Evolutionary conservation across 1,140 invertebrate species (phyloP), one percentile per base, ranked within the genome.

Genomic region (Lepidurus apus): DNA sequence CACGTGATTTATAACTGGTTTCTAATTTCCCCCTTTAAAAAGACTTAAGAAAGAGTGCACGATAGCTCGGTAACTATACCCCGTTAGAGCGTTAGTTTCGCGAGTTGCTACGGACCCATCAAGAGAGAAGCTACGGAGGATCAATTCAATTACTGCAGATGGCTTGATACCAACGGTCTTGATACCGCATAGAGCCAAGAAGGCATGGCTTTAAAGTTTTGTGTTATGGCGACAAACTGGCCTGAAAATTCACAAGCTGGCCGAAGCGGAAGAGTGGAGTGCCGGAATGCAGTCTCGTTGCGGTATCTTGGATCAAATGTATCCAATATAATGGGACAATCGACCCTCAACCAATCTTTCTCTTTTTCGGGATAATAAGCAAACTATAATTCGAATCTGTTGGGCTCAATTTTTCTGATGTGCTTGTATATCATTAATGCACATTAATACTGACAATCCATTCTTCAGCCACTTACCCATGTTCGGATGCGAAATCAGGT

Each of bases 211-310:
- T 90, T 90, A 82, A 89, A 93, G 77, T 83, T 95, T 3, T 95
- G 94, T 84, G 90, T 91, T 65, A 95, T 95, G 92, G 86, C 94
- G 17, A 92, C 93, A 42, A 90, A 95, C 85, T 92, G 90, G 83
- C 85, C 87, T 17, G 87, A 89, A 26, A n/a, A 10, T 1, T 74
- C 24, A 79, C 74, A 17, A 77, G 78, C 77, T 78, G 77, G 65
- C 78, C 77, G 75, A 65, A 73, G 13, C 80, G 77, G 79, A 75
- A 74, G 42, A 77, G 74, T 13, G 6, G 53, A 65, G 21, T 93
- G 92, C 83, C 89, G 88, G 74, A 91, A 92, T 83, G 91, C 91
- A 0, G 88, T 88, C 4, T 91, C 89, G 77, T 83, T 93, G 92
- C 82, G 92, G 92, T 8, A 87, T 93, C 77, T 88, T 90, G 8